Base-by-base conservation (phyloP, 2,113 vertebrate genomes). In the Heteronetta atricapilla region DNA sequence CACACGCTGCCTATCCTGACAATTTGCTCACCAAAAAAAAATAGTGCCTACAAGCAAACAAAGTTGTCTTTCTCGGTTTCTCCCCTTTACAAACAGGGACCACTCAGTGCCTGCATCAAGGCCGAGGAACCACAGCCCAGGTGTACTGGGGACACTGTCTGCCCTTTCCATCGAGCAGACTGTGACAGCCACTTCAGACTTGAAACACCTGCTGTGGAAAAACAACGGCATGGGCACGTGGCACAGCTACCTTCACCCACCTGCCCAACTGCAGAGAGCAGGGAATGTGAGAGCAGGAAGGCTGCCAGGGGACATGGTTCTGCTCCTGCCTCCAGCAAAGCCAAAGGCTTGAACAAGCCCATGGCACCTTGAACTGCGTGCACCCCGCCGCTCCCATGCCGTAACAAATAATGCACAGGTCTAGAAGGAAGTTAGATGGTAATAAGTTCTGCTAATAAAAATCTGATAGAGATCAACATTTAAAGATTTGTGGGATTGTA, bases 1-100 rank as follows among this genome's bases (percentile, higher is more conserved):
- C 87, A 90, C 22, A 19, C 53, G 80, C 92, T 96, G 85, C 94
- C 87, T 94, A 76, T 86, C 78, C 87, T 92, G 88, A 95, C 78
- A 78, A 93, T 84, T 75, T 90, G 40, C 62, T 93, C 82, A 88
- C 12, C 22, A 25, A 50, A 50, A 48, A 50, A 96, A 22, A 64
- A 63, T 10, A 20, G 76, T 12, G 46, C 68, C 12, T 55, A 13
- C 53, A 79, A 87, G 63, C 80, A 94, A 75, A 76, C 67, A 88
- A 88, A 81, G 34, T 63, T 82, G 58, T 56, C 46, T 95, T 94
- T 95, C 78, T 87, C 48, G n/a, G 69, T 62, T 93, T 44, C 70
- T 62, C 76, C 91, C 63, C 81, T 50, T 81, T 77, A 42, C 34
- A 74, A 88, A 66, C 60, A 64, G 40, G 0, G 3, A 78, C 93